Evolutionary conservation across 2,797 vertebrate genomes (phyloP).

Genomic region (Botia almorhae): DNA sequence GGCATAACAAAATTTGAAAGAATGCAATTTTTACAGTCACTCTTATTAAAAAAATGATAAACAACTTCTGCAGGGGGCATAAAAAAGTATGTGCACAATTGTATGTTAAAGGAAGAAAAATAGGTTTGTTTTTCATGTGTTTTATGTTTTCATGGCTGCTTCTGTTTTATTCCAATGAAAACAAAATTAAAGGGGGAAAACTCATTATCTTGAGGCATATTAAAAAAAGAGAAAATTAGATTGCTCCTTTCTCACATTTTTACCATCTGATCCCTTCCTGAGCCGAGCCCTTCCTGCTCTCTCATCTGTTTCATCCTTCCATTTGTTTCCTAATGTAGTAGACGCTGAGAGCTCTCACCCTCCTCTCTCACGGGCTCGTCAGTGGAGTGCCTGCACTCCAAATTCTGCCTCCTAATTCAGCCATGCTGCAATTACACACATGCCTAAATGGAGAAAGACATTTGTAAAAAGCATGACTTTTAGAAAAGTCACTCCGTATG

Average conservation of each 20-base stretch:
- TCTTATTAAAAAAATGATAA: not conserved
- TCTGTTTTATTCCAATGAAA: slow-evolving; percentile 24
- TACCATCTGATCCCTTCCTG: slow-evolving; percentile 72
- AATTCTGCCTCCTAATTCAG: slow-evolving; percentile 76
- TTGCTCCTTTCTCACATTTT: slow-evolving; percentile 59
- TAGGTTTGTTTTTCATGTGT: not conserved
- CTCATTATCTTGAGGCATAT: slow-evolving; percentile 65
- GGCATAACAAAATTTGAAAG: not conserved
- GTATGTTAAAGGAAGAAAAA: not conserved
- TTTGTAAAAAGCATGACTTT: slow-evolving; percentile 4
- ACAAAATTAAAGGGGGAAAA: slow-evolving; percentile 53
- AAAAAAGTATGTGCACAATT: not conserved
- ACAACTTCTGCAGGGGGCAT: too few relatives aligned
- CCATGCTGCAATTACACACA: slow-evolving; percentile 70
- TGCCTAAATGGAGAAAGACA: slow-evolving; percentile 62
- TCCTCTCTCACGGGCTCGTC: slow-evolving; percentile 73
- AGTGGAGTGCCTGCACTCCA: slow-evolving; percentile 73
- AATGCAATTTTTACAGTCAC: not conserved
- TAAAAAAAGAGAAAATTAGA: slow-evolving; percentile 71
- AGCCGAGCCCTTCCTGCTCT: slow-evolving; percentile 63
- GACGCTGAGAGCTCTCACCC: slow-evolving; percentile 76
- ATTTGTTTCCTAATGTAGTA: slow-evolving; percentile 75
- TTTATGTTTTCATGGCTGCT: slow-evolving; percentile 8
- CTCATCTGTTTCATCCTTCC: slow-evolving; percentile 72
- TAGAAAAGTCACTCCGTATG: not conserved